Percentiles rank a stretch among this genome's conserved stretches.
phyloP scores from a whole-genome alignment of 2,797 vertebrate genomes.

The Acanthis flammea region DNA sequence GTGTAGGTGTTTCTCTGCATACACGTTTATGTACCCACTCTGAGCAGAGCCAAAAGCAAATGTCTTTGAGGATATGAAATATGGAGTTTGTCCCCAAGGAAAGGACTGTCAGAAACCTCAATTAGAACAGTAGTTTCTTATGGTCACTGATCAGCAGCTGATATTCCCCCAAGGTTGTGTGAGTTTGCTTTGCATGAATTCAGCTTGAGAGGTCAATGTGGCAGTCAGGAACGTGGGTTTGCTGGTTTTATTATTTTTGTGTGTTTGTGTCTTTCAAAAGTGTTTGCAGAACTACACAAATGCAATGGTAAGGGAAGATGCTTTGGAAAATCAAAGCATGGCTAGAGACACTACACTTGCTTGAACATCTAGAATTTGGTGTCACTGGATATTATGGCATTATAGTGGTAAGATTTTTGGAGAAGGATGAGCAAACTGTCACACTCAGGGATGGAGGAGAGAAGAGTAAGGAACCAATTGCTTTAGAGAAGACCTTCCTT shows the following conservation, averaged over 20 bases:
- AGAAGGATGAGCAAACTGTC: background rate
- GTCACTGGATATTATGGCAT: background rate
- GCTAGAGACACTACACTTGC: background rate
- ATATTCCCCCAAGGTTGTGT: background rate
- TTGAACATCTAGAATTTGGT: background rate
- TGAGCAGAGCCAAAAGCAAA: background rate
- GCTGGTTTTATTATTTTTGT: background rate
- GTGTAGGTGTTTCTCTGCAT: background rate
- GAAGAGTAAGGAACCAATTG: background rate
- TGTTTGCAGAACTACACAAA: background rate
- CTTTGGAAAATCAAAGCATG: background rate
- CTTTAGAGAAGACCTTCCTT: background rate
- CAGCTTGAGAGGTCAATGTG: background rate
- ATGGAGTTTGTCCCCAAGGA: background rate
- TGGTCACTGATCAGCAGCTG: background rate
- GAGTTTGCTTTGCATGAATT: background rate
- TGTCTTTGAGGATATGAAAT: background rate
- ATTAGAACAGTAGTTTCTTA: background rate
- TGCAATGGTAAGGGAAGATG: background rate
- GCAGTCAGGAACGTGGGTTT: background rate
- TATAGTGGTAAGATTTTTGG: background rate
- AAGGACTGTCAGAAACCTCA: background rate
- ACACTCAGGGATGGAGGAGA: background rate
- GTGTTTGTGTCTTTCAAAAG: background rate
- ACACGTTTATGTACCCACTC: accelerated